phyloP scores from a whole-genome alignment of 2,797 vertebrate genomes.

The Chaetodon trifasciatus region DNA sequence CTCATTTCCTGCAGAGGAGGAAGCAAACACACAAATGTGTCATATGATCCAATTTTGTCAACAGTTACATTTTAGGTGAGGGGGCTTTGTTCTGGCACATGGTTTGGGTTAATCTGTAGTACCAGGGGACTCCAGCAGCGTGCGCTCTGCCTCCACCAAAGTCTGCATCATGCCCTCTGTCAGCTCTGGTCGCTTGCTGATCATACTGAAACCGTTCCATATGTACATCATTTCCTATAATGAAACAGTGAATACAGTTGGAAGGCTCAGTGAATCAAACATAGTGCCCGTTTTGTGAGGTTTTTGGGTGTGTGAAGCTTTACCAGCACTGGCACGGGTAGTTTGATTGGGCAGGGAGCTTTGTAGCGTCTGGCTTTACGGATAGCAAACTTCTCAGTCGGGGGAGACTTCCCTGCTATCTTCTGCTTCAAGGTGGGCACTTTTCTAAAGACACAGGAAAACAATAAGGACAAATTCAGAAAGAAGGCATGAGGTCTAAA shows the following conservation, averaged over 20 bases:
- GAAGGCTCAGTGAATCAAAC: neutral
- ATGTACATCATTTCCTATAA: slow-evolving; percentile 93
- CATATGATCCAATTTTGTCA: neutral
- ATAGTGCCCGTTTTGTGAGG: neutral
- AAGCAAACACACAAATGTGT: neutral
- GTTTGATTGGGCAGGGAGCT: slow-evolving; percentile 65
- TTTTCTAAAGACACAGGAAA: slow-evolving; percentile 73
- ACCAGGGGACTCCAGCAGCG: slow-evolving; percentile 84
- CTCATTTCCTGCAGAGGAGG: slow-evolving; percentile 80
- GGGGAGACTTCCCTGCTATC: slow-evolving; percentile 92
- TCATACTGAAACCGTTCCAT: slow-evolving; percentile 92
- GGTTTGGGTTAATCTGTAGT: slow-evolving; percentile 18
- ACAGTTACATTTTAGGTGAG: neutral
- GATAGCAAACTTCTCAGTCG: slow-evolving; percentile 91
- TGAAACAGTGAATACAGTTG: neutral
- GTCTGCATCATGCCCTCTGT: slow-evolving; percentile 87
- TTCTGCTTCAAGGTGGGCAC: slow-evolving; percentile 89
- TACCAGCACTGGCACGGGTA: slow-evolving; percentile 89
- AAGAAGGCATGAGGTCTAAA: rapidly evolving
- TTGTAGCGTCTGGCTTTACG: slow-evolving; percentile 90
- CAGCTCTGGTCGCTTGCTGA: slow-evolving; percentile 85
- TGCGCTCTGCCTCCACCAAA: slow-evolving; percentile 83
- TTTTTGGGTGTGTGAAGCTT: slow-evolving; percentile 29
- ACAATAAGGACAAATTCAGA: neutral
- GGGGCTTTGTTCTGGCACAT: neutral